These are phyloP conservation scores for Diceros bicornis DNA, from an alignment of 2,797 vertebrate genomes.

Conservation along the genomic window DNA sequence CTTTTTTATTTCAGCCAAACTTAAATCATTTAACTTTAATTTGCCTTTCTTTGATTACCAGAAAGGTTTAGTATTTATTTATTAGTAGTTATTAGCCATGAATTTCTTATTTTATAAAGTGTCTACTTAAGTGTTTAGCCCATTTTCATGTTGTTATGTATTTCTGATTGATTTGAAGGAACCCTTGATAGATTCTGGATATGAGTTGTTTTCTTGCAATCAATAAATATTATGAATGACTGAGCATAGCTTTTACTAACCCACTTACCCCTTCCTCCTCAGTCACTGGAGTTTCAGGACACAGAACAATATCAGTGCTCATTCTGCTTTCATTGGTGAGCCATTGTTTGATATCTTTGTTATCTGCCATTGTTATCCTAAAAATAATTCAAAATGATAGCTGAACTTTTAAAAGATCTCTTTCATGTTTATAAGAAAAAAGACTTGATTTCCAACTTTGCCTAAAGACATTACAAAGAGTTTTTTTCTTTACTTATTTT, in stretches of 20 bases:
- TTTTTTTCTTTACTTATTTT: conserved; percentile 32
- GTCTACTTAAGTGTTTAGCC: neutral
- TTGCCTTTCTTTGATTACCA: neutral
- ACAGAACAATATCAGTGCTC: neutral
- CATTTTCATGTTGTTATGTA: neutral
- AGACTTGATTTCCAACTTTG: neutral
- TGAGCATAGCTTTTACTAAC: neutral
- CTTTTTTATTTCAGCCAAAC: neutral
- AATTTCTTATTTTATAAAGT: conserved; percentile 29
- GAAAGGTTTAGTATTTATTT: neutral
- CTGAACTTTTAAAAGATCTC: neutral
- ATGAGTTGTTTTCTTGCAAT: neutral
- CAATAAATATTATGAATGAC: conserved; percentile 45
- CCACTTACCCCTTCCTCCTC: neutral
- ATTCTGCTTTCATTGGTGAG: neutral
- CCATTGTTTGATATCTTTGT: conserved; percentile 3
- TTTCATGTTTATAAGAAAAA: conserved; percentile 14
- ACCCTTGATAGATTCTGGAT: neutral
- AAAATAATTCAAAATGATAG: conserved; percentile 34
- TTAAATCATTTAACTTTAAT: conserved; percentile 49
- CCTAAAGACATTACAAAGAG: neutral
- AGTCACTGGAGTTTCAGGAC: neutral
- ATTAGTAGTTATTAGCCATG: neutral
- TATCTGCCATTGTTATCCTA: conserved; percentile 47
- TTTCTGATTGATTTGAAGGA: neutral